These are phyloP conservation scores for Caiman crocodilus DNA, from an alignment of 2,797 vertebrate genomes.

Conservation along the genomic window DNA sequence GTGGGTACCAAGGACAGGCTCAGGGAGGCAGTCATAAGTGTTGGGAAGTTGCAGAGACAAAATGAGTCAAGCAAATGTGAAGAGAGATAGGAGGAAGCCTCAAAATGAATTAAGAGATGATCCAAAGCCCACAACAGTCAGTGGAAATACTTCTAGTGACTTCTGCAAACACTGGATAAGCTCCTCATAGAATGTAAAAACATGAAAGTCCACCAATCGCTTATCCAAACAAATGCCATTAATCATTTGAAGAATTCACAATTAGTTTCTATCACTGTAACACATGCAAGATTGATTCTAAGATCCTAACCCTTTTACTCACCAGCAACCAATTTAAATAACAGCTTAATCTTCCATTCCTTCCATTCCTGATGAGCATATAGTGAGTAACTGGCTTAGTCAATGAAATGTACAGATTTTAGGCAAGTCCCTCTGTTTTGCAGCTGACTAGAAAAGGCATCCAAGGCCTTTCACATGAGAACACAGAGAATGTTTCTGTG, in stretches of 20 bases:
- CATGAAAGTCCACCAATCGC: background rate
- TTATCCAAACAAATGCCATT: background rate
- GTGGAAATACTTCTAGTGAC: background rate
- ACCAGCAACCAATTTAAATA: background rate
- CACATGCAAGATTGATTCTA: background rate
- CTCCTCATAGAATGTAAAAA: fast-evolving
- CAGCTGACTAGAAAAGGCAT: background rate
- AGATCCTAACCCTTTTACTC: background rate
- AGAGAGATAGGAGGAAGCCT: background rate
- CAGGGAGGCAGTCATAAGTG: background rate
- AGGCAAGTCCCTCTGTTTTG: background rate
- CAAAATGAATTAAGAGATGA: fast-evolving
- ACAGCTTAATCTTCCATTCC: background rate
- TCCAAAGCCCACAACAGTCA: background rate
- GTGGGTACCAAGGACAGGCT: fast-evolving
- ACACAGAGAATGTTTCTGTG: background rate
- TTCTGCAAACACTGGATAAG: background rate
- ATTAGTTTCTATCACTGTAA: fast-evolving
- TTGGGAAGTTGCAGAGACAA: background rate
- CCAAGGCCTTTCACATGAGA: fast-evolving
- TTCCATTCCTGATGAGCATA: background rate
- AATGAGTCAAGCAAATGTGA: fast-evolving
- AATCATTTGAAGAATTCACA: fast-evolving
- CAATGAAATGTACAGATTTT: background rate
- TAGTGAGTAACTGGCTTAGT: background rate